Percentiles rank a stretch among this genome's conserved stretches.
Conservation (phyloP, 1,140 invertebrate species). For the Zaprionus gabonicus region DNA sequence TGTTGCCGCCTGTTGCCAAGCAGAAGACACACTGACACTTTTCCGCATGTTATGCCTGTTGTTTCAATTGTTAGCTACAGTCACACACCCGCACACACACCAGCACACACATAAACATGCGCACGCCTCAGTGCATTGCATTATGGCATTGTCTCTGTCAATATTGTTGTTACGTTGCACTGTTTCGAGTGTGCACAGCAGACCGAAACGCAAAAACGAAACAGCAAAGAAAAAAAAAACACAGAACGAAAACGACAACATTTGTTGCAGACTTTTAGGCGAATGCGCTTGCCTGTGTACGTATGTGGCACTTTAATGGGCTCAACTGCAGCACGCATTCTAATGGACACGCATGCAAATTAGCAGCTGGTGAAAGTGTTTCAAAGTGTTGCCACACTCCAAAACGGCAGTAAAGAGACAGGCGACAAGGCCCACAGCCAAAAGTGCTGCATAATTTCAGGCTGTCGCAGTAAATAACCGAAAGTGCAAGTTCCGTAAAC, state of each 20-base stretch:
- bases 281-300: slow-evolving; percentile 4
- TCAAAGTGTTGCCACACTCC: not conserved
- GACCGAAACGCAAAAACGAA: slow-evolving; percentile 28
- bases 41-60: slow-evolving; percentile 79
- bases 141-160: slow-evolving; percentile 79
- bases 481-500: not conserved
- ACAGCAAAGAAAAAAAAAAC: slow-evolving; percentile 11
- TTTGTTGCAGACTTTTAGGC: slow-evolving; percentile 73
- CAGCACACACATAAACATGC: slow-evolving; percentile 25
- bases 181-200: slow-evolving; percentile 52
- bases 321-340: slow-evolving; percentile 23
- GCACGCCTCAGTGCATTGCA: slow-evolving; percentile 63
- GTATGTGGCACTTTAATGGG: slow-evolving; percentile 61
- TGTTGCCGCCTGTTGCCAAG: slow-evolving; percentile 61
- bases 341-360: slow-evolving; percentile 56
- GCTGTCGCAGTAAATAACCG: not conserved
- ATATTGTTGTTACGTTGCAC: slow-evolving; percentile 70
- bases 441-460: not conserved
- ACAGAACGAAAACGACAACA: slow-evolving; percentile 50
- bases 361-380: slow-evolving; percentile 28
- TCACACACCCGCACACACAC: slow-evolving; percentile 36
- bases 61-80: slow-evolving; percentile 71
- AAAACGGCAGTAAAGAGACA: no score
- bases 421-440: not conserved
- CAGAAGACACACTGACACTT: slow-evolving; percentile 77